These are phyloP conservation scores for Rhinolophus ferrumequinum DNA, from an alignment of 2,113 vertebrate species.

Conservation along the genomic window DNA sequence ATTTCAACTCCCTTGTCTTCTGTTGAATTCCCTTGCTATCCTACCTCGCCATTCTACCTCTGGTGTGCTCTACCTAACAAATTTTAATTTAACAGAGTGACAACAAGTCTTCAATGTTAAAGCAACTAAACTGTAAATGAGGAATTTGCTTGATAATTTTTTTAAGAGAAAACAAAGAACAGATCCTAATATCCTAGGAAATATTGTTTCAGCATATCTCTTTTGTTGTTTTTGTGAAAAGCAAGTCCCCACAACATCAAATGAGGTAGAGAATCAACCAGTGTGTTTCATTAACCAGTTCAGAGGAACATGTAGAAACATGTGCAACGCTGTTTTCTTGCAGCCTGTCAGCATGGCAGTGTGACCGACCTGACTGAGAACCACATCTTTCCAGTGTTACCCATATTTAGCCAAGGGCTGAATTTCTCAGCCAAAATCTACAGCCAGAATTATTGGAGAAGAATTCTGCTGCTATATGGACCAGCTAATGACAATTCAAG, in stretches of 20 bases:
- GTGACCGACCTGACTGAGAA: neutral
- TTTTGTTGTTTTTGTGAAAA: conserved; percentile 42
- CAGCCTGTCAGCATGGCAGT: neutral
- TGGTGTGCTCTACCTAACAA: neutral
- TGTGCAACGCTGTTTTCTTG: neutral
- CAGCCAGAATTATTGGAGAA: neutral
- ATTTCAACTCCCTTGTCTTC: neutral
- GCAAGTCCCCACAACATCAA: neutral
- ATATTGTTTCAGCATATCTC: neutral
- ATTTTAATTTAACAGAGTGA: neutral
- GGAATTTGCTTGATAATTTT: conserved; percentile 20
- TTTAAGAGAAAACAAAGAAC: neutral
- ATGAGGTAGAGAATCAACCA: neutral
- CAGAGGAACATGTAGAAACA: neutral
- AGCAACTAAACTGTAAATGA: conserved; percentile 38
- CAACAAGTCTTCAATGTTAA: conserved; percentile 14
- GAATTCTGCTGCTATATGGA: neutral
- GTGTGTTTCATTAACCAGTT: neutral
- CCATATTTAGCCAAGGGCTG: neutral
- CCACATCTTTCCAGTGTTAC: neutral
- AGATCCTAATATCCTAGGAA: neutral
- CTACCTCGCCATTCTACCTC: neutral
- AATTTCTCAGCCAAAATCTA: neutral
- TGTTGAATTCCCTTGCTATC: neutral
- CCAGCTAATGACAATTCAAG: neutral